Conservation (phyloP, 1,140 invertebrate genomes). For the Lordiphosa collinella region DNA sequence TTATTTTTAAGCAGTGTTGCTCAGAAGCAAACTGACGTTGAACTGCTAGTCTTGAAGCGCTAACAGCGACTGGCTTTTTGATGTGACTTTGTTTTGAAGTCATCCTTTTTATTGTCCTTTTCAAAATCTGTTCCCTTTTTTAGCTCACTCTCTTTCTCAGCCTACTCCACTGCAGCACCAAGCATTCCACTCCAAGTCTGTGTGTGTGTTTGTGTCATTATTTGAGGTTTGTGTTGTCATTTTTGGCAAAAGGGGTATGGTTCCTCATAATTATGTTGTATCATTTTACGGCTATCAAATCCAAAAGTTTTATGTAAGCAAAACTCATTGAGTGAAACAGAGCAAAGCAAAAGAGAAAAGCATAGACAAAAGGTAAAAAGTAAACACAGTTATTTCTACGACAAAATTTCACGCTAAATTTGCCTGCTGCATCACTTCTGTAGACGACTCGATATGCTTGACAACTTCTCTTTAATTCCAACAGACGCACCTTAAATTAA, state of each 20-base stretch:
- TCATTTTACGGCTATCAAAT: conserved; percentile 66
- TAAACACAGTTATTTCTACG: conserved; percentile 64
- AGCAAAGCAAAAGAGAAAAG: conserved; percentile 34
- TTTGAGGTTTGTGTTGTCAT: conserved; percentile 31
- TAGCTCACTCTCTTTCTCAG: not conserved
- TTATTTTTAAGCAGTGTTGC: too few relatives aligned
- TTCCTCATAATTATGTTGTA: conserved; percentile 64
- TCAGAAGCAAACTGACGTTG: too few relatives aligned
- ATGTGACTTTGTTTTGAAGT: too few relatives aligned
- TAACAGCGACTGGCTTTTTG: too few relatives aligned
- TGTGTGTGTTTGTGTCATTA: conserved; percentile 42
- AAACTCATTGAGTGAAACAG: conserved; percentile 54
- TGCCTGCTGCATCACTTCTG: conserved; percentile 18
- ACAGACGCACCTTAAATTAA: conserved; percentile 70
- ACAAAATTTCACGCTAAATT: conserved; percentile 73
- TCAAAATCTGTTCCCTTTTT: not conserved
- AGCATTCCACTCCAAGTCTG: not conserved
- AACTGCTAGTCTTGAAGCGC: too few relatives aligned
- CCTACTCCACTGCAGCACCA: conserved; percentile 15
- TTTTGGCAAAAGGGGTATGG: conserved; percentile 39
- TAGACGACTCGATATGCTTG: conserved; percentile 42
- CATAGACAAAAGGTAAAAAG: conserved; percentile 16
- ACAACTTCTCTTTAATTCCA: conserved; percentile 59
- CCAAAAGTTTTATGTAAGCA: conserved; percentile 53
- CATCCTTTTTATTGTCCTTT: not conserved